Base-by-base conservation (phyloP, 2,113 vertebrate species). In the Trachemys scripta region DNA sequence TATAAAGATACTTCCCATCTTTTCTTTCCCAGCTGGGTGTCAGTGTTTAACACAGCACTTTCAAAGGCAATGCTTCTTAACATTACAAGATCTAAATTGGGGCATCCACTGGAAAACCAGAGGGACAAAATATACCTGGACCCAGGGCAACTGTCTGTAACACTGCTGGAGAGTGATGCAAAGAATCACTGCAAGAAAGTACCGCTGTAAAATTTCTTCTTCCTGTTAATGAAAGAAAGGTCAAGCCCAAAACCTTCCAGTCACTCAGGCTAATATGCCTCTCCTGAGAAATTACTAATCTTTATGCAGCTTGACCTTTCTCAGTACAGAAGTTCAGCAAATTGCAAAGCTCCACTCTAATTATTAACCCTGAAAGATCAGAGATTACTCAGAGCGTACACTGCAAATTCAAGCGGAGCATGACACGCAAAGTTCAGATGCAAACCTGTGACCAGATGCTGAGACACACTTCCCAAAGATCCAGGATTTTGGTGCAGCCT, bases 281-380 rank as follows among this genome's bases (percentile, higher is more conserved):
- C 75, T 89, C 92, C 95, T 92, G 94, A 87, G 95, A 96, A 95
- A 78, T 38, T 76, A 93, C 96, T 95, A 42, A 97, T 86, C 95
- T 91, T 57, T 42, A 31, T 84, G 4, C 75, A 86, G 90, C 85
- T 65, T 3, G 0, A 91, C 88, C 79, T 92, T 96, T 95, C 94
- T 90, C 95, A 94, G 16, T 93, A 92, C 88, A 96, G 84, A 95
- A 97, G 95, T 96, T 97, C 96, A 97, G 88, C 1, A 0, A 69
- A 94, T 96, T 94, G 13, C 96, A 95, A 89, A 95, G 91, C 50
- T 92, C 42, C n/a, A 62, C 72, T 91, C 93, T 96, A 94, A 95
- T 96, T 94, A 83, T 94, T 95, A 69, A 91, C 94, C 80, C 87
- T 51, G 93, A 89, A 65, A 93, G 80, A 8, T 83, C 53, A 24